These are phyloP conservation scores for Cololabis saira DNA, from an alignment of 2,113 vertebrate genomes.

Conservation along the genomic window DNA sequence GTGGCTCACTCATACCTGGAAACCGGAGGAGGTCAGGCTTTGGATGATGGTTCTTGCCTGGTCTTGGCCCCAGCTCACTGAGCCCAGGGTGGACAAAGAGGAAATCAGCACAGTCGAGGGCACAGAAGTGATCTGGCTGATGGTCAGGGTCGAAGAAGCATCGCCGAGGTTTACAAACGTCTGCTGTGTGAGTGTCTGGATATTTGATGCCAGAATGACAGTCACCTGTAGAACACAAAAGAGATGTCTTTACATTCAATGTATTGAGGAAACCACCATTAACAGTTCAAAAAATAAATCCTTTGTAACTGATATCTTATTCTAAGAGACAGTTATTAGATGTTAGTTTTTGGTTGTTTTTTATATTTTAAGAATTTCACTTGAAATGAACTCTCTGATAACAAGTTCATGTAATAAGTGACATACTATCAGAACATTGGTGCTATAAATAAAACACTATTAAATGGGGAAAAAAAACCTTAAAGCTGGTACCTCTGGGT, in stretches of 20 bases:
- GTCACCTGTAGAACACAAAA: constrained; percentile 42
- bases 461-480: neutral
- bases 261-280: too few relatives aligned
- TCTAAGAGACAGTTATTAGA: too few relatives aligned
- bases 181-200: constrained; percentile 41
- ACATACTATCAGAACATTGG: too few relatives aligned
- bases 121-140: constrained; percentile 54
- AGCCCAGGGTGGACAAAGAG: constrained; percentile 52
- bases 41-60: constrained; percentile 59
- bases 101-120: constrained; percentile 26
- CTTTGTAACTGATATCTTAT: too few relatives aligned
- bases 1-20: constrained; percentile 31
- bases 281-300: too few relatives aligned
- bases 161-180: constrained; percentile 48
- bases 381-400: too few relatives aligned
- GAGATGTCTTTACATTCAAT: neutral
- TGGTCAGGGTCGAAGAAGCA: constrained; percentile 47
- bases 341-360: too few relatives aligned
- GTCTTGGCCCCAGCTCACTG: constrained; percentile 57
- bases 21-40: constrained; percentile 37
- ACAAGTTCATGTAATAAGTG: too few relatives aligned
- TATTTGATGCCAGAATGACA: constrained; percentile 57
- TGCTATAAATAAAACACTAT: too few relatives aligned
- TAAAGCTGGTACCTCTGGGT: constrained; percentile 41
- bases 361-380: too few relatives aligned